A percentile compares a stretch with the other conserved stretches of the same genome.
Conservation (phyloP, 2,888 invertebrate genomes). For the Parnassius smintheus region DNA sequence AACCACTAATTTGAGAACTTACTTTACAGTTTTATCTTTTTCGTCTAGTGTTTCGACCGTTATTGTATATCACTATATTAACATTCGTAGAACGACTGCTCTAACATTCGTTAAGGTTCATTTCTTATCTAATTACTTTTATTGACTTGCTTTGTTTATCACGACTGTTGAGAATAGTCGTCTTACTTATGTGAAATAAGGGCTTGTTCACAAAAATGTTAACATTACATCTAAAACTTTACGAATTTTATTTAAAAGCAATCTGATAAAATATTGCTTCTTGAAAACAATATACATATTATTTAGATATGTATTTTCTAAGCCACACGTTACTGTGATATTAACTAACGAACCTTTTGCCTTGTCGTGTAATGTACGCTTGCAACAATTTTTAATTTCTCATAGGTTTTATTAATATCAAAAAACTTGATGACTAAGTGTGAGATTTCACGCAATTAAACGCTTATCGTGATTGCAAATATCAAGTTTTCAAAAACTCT, state of each 20-base stretch:
- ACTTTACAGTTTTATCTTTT: too few relatives aligned
- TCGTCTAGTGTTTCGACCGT: neutral
- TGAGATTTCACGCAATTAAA: too few relatives aligned
- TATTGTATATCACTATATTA: neutral
- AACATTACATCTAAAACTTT: neutral
- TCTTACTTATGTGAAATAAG: constrained; percentile 1
- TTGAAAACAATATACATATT: neutral
- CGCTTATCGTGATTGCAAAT: too few relatives aligned
- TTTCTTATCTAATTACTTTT: neutral
- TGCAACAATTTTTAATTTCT: neutral
- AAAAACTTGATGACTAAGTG: too few relatives aligned
- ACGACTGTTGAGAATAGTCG: constrained; percentile 9
- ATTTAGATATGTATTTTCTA: constrained; percentile 25
- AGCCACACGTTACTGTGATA: constrained; percentile 55
- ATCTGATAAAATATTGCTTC: neutral
- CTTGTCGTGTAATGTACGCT: constrained; percentile 21
- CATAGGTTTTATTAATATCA: neutral
- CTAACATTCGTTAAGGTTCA: neutral
- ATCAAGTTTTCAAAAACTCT: too few relatives aligned
- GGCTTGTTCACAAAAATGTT: neutral
- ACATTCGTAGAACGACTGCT: constrained; percentile 5
- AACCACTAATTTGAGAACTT: too few relatives aligned
- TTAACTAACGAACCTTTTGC: constrained; percentile 27
- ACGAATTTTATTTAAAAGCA: neutral
- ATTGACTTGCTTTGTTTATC: neutral